Percentiles rank a stretch among this genome's conserved stretches.
Conservation (phyloP, 2,113 vertebrate species). For the Parotia lawesii region DNA sequence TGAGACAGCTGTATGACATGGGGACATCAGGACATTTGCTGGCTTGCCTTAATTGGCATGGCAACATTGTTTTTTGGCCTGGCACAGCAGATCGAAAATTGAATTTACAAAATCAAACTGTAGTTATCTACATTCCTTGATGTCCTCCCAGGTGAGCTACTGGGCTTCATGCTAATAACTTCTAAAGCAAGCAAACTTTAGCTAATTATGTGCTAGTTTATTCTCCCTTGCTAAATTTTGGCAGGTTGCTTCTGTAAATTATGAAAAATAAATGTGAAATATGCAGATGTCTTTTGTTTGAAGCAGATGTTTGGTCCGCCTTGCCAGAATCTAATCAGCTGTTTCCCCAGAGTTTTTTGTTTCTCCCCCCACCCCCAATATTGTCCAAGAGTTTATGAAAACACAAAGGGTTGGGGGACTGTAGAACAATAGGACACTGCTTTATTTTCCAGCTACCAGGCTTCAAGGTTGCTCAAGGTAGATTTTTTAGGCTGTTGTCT, state of each 20-base stretch:
- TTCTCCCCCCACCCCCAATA: constrained; percentile 38
- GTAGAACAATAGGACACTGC: constrained; percentile 36
- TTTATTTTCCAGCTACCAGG: constrained; percentile 8
- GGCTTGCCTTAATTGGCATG: constrained; percentile 33
- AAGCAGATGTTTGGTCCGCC: constrained; percentile 95
- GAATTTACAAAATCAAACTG: constrained; percentile 75
- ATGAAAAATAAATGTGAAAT: constrained; percentile 99
- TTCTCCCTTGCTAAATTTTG: constrained; percentile 90
- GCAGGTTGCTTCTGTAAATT: constrained; percentile 98
- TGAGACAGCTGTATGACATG: constrained; percentile 31
- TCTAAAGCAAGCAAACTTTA: constrained; percentile 98
- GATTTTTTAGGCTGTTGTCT: background rate
- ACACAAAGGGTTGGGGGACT: constrained; percentile 69
- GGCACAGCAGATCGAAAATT: constrained; percentile 52
- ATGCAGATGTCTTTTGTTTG: constrained; percentile 99
- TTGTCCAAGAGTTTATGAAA: constrained; percentile 83
- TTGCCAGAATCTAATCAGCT: constrained; percentile 98
- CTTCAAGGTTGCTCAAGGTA: background rate
- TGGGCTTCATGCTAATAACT: constrained; percentile 86
- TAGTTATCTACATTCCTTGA: constrained; percentile 71
- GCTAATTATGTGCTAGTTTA: constrained; percentile 88
- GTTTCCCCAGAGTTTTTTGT: constrained; percentile 76
- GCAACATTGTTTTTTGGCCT: constrained; percentile 47
- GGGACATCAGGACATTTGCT: constrained; percentile 29
- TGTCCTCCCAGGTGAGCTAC: constrained; percentile 81